A percentile compares a stretch with the other conserved stretches of the same genome.
Conservation (phyloP, 2,113 vertebrate genomes). For the Epinephelus cyanopodus region DNA sequence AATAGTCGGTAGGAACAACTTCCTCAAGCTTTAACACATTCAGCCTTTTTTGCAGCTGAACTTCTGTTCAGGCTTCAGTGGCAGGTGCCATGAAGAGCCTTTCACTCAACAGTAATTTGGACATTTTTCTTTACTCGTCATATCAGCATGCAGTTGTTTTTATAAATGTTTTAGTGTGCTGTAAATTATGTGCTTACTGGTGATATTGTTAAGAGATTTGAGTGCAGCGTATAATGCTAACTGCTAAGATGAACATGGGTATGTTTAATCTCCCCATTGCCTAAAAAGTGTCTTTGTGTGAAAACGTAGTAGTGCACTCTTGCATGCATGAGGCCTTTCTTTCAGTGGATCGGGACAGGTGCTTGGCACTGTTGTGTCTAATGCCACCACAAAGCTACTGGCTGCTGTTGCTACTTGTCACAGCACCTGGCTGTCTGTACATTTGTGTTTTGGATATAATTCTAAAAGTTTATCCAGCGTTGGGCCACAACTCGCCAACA, state of each 20-base stretch:
- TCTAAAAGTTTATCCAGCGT: conserved; percentile 4
- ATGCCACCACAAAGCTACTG: background rate
- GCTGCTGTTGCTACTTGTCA: background rate
- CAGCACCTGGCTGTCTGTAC: conserved; percentile 16
- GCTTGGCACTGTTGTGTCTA: conserved; percentile 3
- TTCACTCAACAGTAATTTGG: conserved; percentile 11
- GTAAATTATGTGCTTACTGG: background rate
- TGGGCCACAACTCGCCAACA: background rate
- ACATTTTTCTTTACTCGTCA: conserved; percentile 1
- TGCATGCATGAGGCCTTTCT: background rate
- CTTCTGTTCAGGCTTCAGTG: conserved; percentile 8
- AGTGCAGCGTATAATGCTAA: no score
- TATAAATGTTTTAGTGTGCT: background rate
- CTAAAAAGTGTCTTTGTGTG: conserved; percentile 1
- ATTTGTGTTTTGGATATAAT: conserved; percentile 26
- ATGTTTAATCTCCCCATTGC: background rate
- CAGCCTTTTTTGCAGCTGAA: conserved; percentile 25
- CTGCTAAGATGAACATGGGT: background rate
- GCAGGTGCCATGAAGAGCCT: conserved; percentile 15
- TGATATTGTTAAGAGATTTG: background rate
- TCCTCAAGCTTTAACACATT: conserved; percentile 57
- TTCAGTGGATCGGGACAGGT: conserved; percentile 8
- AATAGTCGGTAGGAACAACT: conserved; percentile 53
- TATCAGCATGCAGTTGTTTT: background rate
- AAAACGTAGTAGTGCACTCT: background rate